These are phyloP conservation scores for Zaprionus gabonicus DNA, from an alignment of 1,140 invertebrate genomes.

Conservation along the genomic window DNA sequence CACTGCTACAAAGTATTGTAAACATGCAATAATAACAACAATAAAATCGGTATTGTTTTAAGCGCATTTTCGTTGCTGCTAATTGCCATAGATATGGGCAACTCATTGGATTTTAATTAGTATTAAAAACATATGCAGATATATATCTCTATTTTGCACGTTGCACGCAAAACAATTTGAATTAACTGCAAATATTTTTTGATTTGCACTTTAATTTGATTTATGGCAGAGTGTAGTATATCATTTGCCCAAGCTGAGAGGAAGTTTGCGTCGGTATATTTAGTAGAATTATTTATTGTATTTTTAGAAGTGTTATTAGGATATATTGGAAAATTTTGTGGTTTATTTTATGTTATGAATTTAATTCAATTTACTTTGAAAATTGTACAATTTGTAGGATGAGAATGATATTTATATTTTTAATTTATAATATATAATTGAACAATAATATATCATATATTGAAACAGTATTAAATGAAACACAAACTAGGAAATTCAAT, in stretches of 20 bases:
- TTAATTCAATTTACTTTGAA: not conserved
- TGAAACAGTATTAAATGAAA: no score
- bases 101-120: constrained; percentile 5
- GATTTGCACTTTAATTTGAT: not conserved
- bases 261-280: not conserved
- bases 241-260: not conserved
- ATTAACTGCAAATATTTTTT: not conserved
- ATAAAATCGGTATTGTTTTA: not conserved
- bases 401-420: not conserved
- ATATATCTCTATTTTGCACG: not conserved
- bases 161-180: not conserved
- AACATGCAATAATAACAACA: constrained; percentile 1
- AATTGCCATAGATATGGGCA: not conserved
- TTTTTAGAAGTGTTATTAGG: not conserved
- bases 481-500: no score
- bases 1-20: constrained; percentile 5
- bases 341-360: not conserved
- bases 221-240: not conserved
- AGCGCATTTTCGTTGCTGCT: not conserved
- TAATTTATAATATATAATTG: no score
- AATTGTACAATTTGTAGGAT: not conserved
- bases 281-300: not conserved
- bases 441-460: not conserved
- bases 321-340: not conserved
- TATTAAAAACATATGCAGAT: constrained; percentile 4